Evolutionary conservation across 2,797 vertebrate species (phyloP).

Genomic region (Acipenser oxyrinchus): DNA sequence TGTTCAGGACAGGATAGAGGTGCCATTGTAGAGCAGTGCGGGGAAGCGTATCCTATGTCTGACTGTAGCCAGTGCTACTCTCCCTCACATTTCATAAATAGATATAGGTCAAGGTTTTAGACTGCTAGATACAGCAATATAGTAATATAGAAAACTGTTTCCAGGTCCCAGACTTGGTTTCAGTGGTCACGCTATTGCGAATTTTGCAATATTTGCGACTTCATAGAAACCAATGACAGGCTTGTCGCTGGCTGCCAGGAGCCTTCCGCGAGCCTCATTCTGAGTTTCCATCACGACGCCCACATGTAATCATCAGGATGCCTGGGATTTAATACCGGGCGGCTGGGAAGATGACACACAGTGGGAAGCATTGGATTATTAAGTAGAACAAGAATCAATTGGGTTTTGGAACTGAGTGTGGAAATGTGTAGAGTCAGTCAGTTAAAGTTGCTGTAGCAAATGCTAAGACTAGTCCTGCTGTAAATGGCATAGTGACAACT

Average conservation of each 20-base stretch:
- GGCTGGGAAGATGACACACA: neutral
- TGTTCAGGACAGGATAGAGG: too few relatives aligned
- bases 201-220: neutral
- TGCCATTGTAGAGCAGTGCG: too few relatives aligned
- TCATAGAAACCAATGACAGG: neutral
- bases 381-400: constrained; percentile 2
- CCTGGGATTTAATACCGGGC: neutral
- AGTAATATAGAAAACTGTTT: neutral
- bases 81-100: too few relatives aligned
- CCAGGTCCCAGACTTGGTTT: neutral
- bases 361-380: constrained; percentile 2
- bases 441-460: neutral
- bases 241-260: neutral
- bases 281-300: neutral
- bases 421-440: neutral
- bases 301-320: neutral
- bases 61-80: too few relatives aligned
- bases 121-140: neutral
- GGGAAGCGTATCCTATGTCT: too few relatives aligned
- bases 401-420: neutral
- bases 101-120: too few relatives aligned
- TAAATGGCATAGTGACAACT: neutral
- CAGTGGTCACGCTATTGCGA: neutral
- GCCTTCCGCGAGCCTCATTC: neutral
- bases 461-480: neutral